A percentile compares a stretch with the other conserved stretches of the same genome.
Evolutionary conservation across 2,888 invertebrate genomes (phyloP).

Genomic region (Cybosia mesomella): DNA sequence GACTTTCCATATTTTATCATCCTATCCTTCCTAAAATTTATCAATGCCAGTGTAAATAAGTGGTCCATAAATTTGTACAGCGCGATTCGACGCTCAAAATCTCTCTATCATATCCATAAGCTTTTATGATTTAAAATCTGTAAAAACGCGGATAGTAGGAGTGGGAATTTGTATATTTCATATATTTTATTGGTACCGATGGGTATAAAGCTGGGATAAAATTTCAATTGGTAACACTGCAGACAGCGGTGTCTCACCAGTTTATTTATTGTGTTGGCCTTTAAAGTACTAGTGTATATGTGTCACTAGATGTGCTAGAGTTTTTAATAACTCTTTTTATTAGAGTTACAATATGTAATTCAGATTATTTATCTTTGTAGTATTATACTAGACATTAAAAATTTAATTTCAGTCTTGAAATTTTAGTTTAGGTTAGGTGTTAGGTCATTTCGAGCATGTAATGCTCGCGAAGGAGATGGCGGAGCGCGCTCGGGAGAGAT

Average conservation of each 20-base stretch:
- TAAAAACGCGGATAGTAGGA: slow-evolving; percentile 35
- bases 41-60: not conserved
- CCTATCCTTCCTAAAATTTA: not conserved
- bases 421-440: too few relatives aligned
- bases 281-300: slow-evolving; percentile 64
- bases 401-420: too few relatives aligned
- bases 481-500: too few relatives aligned
- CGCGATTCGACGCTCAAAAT: slow-evolving; percentile 28
- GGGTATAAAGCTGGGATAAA: slow-evolving; percentile 83
- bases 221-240: slow-evolving; percentile 83
- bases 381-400: too few relatives aligned
- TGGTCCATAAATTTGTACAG: slow-evolving; percentile 6
- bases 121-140: slow-evolving; percentile 72
- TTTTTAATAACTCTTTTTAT: not conserved
- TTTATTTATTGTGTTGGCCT: slow-evolving; percentile 83
- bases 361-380: not conserved
- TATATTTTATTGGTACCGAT: slow-evolving; percentile 78
- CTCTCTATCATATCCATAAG: slow-evolving; percentile 57
- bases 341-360: not conserved
- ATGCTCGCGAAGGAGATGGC: too few relatives aligned
- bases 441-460: too few relatives aligned
- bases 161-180: slow-evolving; percentile 77
- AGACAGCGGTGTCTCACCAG: slow-evolving; percentile 80
- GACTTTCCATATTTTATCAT: not conserved
- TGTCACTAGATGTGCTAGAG: slow-evolving; percentile 53